Evolutionary conservation across 2,888 invertebrate species (phyloP), one percentile per base, ranked within the genome.

Genomic region (Heliconius charithonia): DNA sequence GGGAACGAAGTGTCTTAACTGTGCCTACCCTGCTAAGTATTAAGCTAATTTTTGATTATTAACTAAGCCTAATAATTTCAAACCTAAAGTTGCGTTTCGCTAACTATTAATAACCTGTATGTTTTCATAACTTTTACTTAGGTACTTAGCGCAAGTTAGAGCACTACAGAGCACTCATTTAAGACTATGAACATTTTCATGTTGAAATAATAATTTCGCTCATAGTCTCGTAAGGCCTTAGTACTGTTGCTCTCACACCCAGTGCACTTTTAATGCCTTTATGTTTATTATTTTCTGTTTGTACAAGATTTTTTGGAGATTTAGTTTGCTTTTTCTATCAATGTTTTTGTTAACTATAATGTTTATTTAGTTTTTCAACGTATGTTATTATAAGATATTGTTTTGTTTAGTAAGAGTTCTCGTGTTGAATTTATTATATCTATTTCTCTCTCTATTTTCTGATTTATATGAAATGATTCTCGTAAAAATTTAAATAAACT

Each of bases 131-230:
- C 73, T 82, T 80, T 81, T 79, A 76, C 80, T 82, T 76, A 66
- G 77, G 80, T 82, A 80, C 82, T 82, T 79, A 81, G 79, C 72
- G 62, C 77, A 75, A 81, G 79, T 81, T 81, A 79, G 80, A 69
- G 77, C 78, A 79, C 80, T 80, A 80, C 78, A 79, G 77, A 59
- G 75, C 77, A 72, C 79, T 80, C 79, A 78, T 79, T 82, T 78
- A 78, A 78, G 79, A 81, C 82, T 82, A 75, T 80, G 81, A 82
- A 81, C 82, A 81, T 81, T 84, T 83, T 83, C 83, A 80, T 80
- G 83, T 81, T 81, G 76, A 83, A 83, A 82, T 83, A 83, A 84
- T 82, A 83, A 84, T 83, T 83, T 79, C 74, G 45, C 71, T 76
- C 72, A 72, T 80, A 81, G 74, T 77, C 77, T 67, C 62, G 66